Evolutionary conservation across 2,113 vertebrate genomes (phyloP), one percentile per base, ranked within the genome.

Genomic region (Telmatochromis bifrenatus): DNA sequence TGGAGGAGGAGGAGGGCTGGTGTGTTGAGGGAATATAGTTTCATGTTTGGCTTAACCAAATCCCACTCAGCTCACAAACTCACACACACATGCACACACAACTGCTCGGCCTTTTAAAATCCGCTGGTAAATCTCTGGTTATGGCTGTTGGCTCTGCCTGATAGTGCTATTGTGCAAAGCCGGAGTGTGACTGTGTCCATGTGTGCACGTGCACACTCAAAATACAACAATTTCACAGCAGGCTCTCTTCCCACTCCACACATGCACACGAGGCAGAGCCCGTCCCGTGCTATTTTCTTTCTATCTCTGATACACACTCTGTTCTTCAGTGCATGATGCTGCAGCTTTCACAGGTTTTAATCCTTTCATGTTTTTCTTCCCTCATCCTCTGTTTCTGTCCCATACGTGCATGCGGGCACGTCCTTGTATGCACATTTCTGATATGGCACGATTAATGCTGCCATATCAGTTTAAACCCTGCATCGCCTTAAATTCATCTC

Each of bases 1-100:
- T 5, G 62, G 51, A 26, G 62, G 45, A 26, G 62, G 47, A 33
- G 45, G 37, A 60, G 60, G n/a, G 53, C 23, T 42, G 51, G 37
- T 39, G 75, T 54, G 35, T 55, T 80, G n/a, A 56, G 70, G 51
- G 55, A 86, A 83, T 92, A 88, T 91, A 91, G 91, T 93, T 94
- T 95, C 92, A 93, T 95, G 91, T 92, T 90, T 93, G 95, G 95
- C 95, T 96, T 96, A 95, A 90, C 85, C 75, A 92, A 95, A 95
- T 94, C 93, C 88, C 85, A 84, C 88, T 95, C 90, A 84, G 85
- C 77, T 84, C 45, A 75, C 70, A 47, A 28, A 23, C 14, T 11
- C 83, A 79, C 68, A 83, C 53, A 89, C 58, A 84, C 85, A 84
- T 42, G 77, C 70, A 47, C 55, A 88, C 79, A 84, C 79, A 83